Evolutionary conservation across 2,797 vertebrate species (phyloP).

Genomic region (Coregonus sp.): DNA sequence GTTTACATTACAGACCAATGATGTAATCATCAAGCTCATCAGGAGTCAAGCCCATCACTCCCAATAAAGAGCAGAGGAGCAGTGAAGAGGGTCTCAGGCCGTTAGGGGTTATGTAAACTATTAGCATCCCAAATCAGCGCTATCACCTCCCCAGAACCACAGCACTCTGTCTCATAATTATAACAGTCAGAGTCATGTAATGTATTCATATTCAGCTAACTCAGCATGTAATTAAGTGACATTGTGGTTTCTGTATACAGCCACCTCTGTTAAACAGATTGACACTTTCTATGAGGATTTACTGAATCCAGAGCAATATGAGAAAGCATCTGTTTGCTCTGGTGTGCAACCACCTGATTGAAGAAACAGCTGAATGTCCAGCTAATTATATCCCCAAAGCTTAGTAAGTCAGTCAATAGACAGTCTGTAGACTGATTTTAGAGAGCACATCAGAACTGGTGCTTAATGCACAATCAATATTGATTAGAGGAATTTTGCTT

Average conservation of each 20-base stretch:
- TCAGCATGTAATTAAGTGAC: not conserved
- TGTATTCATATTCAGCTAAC: not conserved
- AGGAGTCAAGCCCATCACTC: not conserved
- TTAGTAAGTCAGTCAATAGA: not conserved
- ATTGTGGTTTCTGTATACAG: not conserved
- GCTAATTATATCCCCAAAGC: not conserved
- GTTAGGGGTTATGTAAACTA: not conserved
- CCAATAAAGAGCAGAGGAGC: not conserved
- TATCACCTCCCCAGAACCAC: not conserved
- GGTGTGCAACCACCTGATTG: not conserved
- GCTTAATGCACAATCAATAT: conserved; percentile 1
- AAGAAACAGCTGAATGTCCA: not conserved
- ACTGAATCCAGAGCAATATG: not conserved
- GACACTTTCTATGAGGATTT: not conserved
- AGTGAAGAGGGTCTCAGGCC: not conserved
- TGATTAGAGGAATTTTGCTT: conserved; percentile 8
- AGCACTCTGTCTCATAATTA: not conserved
- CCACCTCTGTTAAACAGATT: not conserved
- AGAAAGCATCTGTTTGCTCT: not conserved
- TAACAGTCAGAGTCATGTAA: not conserved
- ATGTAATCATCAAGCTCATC: not conserved
- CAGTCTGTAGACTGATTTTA: not conserved
- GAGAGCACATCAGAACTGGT: not conserved
- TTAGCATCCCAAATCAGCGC: not conserved
- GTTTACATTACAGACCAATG: not conserved